These are phyloP conservation scores for Stegophylla sp. DNA, from an alignment of 2,888 invertebrate genomes.

Conservation along the genomic window DNA sequence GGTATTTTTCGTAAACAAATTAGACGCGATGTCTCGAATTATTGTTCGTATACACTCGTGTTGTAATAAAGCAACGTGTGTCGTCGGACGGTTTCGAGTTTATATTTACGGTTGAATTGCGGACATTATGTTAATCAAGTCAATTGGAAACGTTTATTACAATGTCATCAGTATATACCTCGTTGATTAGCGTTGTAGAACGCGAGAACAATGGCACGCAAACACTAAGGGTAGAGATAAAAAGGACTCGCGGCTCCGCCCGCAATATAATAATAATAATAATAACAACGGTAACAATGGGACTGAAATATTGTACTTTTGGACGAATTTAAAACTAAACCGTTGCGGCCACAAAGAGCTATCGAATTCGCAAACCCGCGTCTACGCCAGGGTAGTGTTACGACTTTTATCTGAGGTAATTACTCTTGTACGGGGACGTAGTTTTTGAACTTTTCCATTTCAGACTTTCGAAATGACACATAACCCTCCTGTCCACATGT, in stretches of 20 bases:
- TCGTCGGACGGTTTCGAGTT: neutral
- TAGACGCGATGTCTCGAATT: neutral
- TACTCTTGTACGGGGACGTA: neutral
- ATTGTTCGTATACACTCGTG: too few species aligned
- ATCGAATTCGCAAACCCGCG: neutral
- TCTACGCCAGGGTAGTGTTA: neutral
- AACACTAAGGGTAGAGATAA: conserved; percentile 43
- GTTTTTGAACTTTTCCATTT: neutral
- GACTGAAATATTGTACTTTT: conserved; percentile 4
- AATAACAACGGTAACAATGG: conserved; percentile 31
- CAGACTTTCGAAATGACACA: neutral
- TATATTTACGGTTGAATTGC: conserved; percentile 33
- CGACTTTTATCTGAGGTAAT: neutral
- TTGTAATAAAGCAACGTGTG: neutral
- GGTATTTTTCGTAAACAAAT: neutral
- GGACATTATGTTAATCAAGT: conserved; percentile 49
- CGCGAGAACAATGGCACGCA: conserved; percentile 41
- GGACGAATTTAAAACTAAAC: conserved; percentile 11
- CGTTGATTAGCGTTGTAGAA: conserved; percentile 41
- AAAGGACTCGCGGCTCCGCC: conserved; percentile 6
- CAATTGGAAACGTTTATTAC: conserved; percentile 55
- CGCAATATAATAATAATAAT: conserved; percentile 19
- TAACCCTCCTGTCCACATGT: too few species aligned
- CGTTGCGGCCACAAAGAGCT: neutral
- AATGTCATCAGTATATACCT: conserved; percentile 52